Conservation (phyloP, 2,888 invertebrate genomes). For the Cerastoderma edule region DNA sequence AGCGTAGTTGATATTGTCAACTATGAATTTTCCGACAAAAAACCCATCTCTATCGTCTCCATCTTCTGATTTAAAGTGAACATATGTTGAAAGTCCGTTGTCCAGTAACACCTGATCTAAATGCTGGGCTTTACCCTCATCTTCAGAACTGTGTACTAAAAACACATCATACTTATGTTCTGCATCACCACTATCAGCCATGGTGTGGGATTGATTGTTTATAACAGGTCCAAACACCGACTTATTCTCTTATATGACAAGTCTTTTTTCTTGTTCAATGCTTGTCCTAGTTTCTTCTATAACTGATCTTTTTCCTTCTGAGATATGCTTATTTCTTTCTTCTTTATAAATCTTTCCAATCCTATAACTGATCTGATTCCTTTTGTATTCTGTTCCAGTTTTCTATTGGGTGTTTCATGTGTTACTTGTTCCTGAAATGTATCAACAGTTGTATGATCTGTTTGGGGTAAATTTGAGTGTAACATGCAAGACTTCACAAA, state of each 20-base stretch:
- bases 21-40: slow-evolving; percentile 31
- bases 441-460: too few species aligned
- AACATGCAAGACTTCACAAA: too few species aligned
- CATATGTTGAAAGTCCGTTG: slow-evolving; percentile 27
- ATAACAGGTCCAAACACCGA: too few species aligned
- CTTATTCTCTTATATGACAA: too few species aligned
- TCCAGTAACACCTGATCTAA: slow-evolving; percentile 26
- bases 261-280: neutral
- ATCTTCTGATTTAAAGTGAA: slow-evolving; percentile 31
- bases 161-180: slow-evolving; percentile 45
- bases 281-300: neutral
- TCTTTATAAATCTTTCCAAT: neutral
- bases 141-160: slow-evolving; percentile 41
- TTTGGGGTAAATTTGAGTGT: too few species aligned
- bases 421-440: too few species aligned
- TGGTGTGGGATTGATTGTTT: neutral
- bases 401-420: too few species aligned
- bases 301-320: neutral
- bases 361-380: neutral
- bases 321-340: neutral
- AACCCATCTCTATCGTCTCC: slow-evolving; percentile 16
- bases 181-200: neutral
- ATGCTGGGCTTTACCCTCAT: slow-evolving; percentile 14
- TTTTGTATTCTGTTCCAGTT: neutral
- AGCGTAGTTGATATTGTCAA: slow-evolving; percentile 40